phyloP scores from a whole-genome alignment of 2,797 vertebrate species.

The Balearica regulorum region DNA sequence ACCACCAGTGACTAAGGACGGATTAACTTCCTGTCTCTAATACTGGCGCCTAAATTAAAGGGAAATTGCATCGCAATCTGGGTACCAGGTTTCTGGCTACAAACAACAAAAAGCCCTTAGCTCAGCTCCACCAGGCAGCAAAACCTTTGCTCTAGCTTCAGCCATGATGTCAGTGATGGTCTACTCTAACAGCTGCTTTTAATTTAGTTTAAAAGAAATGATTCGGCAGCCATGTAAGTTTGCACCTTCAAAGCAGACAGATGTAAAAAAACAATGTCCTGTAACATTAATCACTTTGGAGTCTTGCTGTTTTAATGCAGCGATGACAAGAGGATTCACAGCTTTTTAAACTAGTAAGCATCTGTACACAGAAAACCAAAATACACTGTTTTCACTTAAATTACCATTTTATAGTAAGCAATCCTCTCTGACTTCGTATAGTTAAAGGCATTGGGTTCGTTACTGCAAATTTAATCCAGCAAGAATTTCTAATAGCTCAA shows the following conservation, averaged over 20 bases:
- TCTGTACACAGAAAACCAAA: not conserved
- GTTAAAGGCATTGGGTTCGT: not conserved
- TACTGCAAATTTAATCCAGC: not conserved
- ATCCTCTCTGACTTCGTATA: not conserved
- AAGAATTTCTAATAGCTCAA: not conserved
- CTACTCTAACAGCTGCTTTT: constrained; percentile 54
- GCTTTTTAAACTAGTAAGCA: not conserved
- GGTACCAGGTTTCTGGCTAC: constrained; percentile 69
- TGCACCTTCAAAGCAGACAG: constrained; percentile 50
- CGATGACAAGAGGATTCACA: constrained; percentile 18
- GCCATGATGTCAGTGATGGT: constrained; percentile 8
- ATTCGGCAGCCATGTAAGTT: constrained; percentile 46
- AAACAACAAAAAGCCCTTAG: constrained; percentile 65
- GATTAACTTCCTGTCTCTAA: constrained; percentile 83
- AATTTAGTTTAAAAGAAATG: constrained; percentile 64
- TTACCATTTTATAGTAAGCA: not conserved
- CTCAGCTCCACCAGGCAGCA: constrained; percentile 25
- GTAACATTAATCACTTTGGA: constrained; percentile 16
- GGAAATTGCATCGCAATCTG: constrained; percentile 80
- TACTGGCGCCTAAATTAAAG: constrained; percentile 79
- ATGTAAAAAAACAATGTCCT: constrained; percentile 14
- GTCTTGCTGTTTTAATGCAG: not conserved
- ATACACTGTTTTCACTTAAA: not conserved
- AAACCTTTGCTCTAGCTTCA: constrained; percentile 26
- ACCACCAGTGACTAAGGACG: constrained; percentile 79